Evolutionary conservation across 2,888 invertebrate species (phyloP).

Genomic region (Oligia latruncula): DNA sequence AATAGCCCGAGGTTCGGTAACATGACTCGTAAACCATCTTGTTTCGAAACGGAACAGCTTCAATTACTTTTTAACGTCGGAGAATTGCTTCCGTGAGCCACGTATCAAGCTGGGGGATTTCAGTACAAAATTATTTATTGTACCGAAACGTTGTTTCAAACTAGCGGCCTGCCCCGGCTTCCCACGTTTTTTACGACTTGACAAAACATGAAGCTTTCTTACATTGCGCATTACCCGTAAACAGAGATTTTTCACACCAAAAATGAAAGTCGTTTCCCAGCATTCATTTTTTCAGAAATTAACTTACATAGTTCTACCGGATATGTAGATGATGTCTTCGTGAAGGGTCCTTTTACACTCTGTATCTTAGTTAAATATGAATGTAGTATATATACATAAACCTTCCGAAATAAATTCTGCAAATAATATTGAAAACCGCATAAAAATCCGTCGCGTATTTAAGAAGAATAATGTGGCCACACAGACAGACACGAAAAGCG

Average conservation of each 20-base stretch:
- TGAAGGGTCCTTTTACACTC: not conserved
- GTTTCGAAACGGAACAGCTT: slow-evolving; percentile 49
- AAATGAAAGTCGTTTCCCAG: not conserved
- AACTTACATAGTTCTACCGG: not conserved
- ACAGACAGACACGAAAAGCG: not conserved
- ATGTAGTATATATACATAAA: not conserved
- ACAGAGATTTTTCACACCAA: no score
- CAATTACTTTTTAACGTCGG: slow-evolving; percentile 69
- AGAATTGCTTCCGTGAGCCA: slow-evolving; percentile 61
- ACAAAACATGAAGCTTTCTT: not conserved
- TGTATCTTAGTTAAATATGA: not conserved
- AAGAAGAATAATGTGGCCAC: not conserved
- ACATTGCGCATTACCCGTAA: no score
- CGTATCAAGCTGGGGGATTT: slow-evolving; percentile 10
- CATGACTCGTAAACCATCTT: slow-evolving; percentile 44
- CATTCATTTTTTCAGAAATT: not conserved
- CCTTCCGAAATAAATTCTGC: not conserved
- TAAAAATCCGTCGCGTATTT: no score
- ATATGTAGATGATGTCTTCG: not conserved
- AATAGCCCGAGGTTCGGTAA: slow-evolving; percentile 29
- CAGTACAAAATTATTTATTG: slow-evolving; percentile 25
- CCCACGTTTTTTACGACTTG: no score
- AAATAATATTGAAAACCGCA: not conserved
- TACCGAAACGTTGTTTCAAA: not conserved
- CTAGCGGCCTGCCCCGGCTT: not conserved